A percentile compares a stretch with the other conserved stretches of the same genome.
Evolutionary conservation across 2,888 invertebrate species (phyloP).

Genomic region (Platycnemis pennipes): DNA sequence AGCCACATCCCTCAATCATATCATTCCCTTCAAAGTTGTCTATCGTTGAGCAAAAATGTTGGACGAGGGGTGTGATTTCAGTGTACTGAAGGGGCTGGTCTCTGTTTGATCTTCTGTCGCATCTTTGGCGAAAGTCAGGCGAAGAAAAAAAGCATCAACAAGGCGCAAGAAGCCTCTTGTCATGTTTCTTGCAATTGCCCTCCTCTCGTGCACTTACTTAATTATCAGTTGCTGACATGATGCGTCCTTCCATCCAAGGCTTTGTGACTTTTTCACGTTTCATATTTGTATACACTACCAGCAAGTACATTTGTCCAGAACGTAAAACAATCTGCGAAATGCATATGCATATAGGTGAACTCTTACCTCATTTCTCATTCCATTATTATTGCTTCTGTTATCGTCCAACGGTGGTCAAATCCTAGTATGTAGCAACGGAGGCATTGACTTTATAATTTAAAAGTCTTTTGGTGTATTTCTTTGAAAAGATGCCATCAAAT

Average conservation of each 20-base stretch:
- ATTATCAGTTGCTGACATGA: background rate
- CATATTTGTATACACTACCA: background rate
- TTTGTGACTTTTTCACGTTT: background rate
- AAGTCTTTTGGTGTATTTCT: too few species aligned
- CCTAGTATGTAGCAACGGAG: too few species aligned
- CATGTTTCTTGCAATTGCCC: background rate
- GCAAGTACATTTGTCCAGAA: background rate
- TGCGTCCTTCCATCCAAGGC: background rate
- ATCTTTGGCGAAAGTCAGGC: background rate
- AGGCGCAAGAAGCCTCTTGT: background rate
- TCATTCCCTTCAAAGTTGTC: background rate
- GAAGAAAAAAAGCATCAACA: background rate
- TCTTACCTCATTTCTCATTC: too few species aligned
- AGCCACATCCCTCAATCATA: background rate
- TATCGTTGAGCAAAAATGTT: background rate
- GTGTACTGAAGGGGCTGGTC: slow-evolving; percentile 21
- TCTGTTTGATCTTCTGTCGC: background rate
- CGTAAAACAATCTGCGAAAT: too few species aligned
- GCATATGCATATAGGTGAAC: too few species aligned
- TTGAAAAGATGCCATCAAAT: too few species aligned
- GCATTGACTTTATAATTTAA: too few species aligned
- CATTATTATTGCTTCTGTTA: too few species aligned
- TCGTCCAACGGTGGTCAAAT: too few species aligned
- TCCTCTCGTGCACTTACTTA: background rate
- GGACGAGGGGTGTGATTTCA: slow-evolving; percentile 11